These are phyloP conservation scores for Telmatherina bonti DNA, from an alignment of 2,797 vertebrate species.

Conservation along the genomic window DNA sequence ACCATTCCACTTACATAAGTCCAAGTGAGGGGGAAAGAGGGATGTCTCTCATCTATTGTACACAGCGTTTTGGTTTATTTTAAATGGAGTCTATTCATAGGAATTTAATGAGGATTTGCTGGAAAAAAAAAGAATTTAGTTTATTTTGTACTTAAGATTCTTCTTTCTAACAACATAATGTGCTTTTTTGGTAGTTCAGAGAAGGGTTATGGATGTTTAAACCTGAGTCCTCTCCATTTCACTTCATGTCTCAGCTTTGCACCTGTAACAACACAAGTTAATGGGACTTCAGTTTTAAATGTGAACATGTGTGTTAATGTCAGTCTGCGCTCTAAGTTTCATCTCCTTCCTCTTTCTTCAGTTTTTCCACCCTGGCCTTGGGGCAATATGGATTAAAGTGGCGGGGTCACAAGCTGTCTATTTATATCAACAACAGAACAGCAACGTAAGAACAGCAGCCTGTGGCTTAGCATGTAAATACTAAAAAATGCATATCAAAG, in stretches of 20 bases:
- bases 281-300: conserved; percentile 25
- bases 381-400: conserved; percentile 66
- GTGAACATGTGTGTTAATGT: conserved; percentile 28
- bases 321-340: conserved; percentile 16
- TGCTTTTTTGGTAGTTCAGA: conserved; percentile 52
- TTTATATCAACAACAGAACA: conserved; percentile 74
- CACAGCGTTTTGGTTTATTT: conserved; percentile 74
- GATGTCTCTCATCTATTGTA: conserved; percentile 67
- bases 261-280: conserved; percentile 42
- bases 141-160: conserved; percentile 80
- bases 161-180: conserved; percentile 69
- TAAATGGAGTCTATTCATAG: conserved; percentile 79
- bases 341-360: conserved; percentile 32
- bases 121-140: conserved; percentile 37
- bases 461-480: conserved; percentile 76
- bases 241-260: conserved; percentile 30
- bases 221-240: conserved; percentile 50
- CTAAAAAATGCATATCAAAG: conserved; percentile 50
- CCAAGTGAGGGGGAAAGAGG: conserved; percentile 49
- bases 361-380: conserved; percentile 67
- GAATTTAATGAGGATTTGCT: conserved; percentile 73
- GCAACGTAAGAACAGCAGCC: conserved; percentile 61
- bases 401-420: conserved; percentile 64
- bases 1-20: conserved; percentile 51
- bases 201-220: conserved; percentile 56